Evolutionary conservation across 2,797 vertebrate genomes (phyloP), one percentile per base, ranked within the genome.

Genomic region (Trachops cirrhosus): DNA sequence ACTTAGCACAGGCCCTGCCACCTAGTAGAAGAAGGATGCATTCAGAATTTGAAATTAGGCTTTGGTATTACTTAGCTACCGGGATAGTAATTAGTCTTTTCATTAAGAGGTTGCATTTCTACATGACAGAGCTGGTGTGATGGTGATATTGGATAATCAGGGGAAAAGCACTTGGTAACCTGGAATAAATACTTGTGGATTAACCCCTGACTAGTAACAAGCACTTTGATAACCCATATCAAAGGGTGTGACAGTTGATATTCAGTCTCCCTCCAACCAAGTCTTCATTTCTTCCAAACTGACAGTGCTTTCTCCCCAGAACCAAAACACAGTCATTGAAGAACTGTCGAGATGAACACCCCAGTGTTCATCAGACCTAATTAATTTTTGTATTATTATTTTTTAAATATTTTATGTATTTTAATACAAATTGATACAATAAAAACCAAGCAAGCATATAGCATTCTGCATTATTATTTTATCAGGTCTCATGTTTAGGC

Each of bases 331-430:
- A 87, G 77, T 96, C 95, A 84, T 48, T 96, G 86, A 97, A 78
- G 44, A 15, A 91, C 70, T 96, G 89, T 93, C 89, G 79, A 95
- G 62, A 96, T 75, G 41, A 95, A 93, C 68, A 75, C 67, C 91
- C 80, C 39, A 75, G 86, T 96, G 96, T 91, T 97, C 91, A 96
- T 97, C 94, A 97, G 93, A 97, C 93, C 97, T 96, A 97, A 97
- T 97, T 97, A 98, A 98, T 97, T 98, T 98, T 96, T 96, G 95
- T 93, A 97, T 97, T 97, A 96, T 96, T 97, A 98, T 98, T 98
- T 97, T 98, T 96, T 94, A n/a, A 97, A 97, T 97, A 96, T 97
- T 97, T 98, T 95, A 97, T 97, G 93, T 73, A 93, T 94, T 96
- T 96, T 95, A 97, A 93, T 97, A 97, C 89, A 98, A 98, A 97